Percentiles rank a stretch among this genome's conserved stretches.
These are phyloP conservation scores for Pseudocheirus occidentalis DNA, from an alignment of 2,797 vertebrate species.

Conservation along the genomic window DNA sequence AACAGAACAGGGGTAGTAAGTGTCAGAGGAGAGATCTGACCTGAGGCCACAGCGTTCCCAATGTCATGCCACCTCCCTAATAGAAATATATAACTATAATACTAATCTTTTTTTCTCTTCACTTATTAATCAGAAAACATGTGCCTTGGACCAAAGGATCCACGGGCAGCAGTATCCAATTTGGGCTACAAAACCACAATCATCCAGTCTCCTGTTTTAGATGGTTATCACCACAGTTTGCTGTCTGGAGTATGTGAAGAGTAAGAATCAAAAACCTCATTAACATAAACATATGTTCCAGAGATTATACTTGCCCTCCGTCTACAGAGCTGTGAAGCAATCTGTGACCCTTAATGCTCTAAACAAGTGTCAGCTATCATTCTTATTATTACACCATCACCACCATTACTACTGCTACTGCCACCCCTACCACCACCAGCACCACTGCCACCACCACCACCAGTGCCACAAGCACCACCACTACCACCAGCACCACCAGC, in stretches of 20 bases:
- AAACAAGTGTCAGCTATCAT: background rate
- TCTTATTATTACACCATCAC: background rate
- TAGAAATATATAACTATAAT: background rate
- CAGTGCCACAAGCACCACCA: background rate
- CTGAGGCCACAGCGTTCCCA: background rate
- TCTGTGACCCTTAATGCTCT: background rate
- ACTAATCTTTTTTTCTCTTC: background rate
- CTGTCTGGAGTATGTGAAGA: background rate
- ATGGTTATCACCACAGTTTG: background rate
- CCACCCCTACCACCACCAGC: background rate
- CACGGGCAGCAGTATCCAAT: background rate
- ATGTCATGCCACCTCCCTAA: background rate
- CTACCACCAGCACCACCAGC: background rate
- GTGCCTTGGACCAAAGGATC: background rate
- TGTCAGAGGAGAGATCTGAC: background rate
- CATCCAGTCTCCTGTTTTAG: background rate
- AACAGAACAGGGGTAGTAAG: background rate
- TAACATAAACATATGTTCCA: background rate
- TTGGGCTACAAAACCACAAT: background rate
- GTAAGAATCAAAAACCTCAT: background rate
- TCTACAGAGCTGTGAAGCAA: background rate
- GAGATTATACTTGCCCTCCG: background rate
- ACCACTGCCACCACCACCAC: background rate
- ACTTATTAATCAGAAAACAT: background rate
- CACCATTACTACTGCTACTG: background rate